Conservation (phyloP, 2,113 vertebrate species). For the Chrysochloris asiatica region DNA sequence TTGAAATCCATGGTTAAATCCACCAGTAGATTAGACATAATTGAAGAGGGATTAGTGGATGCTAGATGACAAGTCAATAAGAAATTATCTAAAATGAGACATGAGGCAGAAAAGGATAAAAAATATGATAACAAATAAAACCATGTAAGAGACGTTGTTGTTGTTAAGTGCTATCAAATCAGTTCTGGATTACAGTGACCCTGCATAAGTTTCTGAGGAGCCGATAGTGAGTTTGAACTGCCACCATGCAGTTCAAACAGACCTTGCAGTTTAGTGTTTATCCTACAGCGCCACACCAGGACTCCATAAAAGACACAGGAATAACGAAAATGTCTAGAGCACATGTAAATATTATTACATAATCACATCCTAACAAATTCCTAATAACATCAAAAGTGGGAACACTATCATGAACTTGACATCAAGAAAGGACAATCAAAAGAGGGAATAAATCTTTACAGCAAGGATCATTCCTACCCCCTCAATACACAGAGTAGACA, state of each 20-base stretch:
- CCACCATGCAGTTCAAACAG: too few species aligned
- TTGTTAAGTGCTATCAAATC: too few species aligned
- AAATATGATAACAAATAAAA: slow-evolving; percentile 12
- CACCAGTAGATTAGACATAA: not conserved
- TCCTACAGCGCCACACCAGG: too few species aligned
- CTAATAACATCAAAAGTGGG: slow-evolving; percentile 8
- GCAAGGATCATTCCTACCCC: too few species aligned
- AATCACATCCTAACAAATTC: not conserved
- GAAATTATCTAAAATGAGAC: slow-evolving; percentile 16
- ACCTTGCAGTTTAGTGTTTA: too few species aligned
- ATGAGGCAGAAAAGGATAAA: not conserved
- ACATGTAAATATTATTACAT: not conserved
- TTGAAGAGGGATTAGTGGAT: not conserved
- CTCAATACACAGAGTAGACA: too few species aligned
- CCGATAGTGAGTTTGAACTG: too few species aligned
- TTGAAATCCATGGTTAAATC: not conserved
- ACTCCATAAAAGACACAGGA: not conserved
- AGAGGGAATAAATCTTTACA: too few species aligned
- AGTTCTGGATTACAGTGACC: too few species aligned
- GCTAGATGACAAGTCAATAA: not conserved
- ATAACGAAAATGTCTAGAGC: not conserved
- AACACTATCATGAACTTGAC: not conserved
- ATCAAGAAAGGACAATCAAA: not conserved
- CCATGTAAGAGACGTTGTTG: too few species aligned
- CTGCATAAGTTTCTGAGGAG: too few species aligned